A percentile compares a stretch with the other conserved stretches of the same genome.
phyloP scores from a whole-genome alignment of 2,888 invertebrate genomes.

The Drepana falcataria region DNA sequence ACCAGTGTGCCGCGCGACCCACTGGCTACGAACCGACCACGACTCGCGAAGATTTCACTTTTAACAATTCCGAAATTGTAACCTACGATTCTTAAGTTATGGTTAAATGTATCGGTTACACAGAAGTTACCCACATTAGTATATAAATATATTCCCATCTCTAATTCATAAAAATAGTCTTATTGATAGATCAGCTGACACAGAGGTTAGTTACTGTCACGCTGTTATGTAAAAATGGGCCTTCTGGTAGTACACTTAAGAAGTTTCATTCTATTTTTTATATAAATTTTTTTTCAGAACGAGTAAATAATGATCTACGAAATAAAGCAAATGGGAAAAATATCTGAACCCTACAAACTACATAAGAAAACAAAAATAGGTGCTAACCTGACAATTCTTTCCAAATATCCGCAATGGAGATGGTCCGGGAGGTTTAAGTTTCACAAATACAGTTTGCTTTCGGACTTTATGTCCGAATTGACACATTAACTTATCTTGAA shows the following conservation, averaged over 20 bases:
- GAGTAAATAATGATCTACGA: neutral
- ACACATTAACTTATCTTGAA: conserved; percentile 88
- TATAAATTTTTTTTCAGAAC: conserved; percentile 3
- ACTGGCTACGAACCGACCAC: conserved; percentile 40
- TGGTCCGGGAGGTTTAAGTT: conserved; percentile 82
- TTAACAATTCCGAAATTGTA: conserved; percentile 53
- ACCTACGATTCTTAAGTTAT: conserved; percentile 23
- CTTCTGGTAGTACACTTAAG: conserved; percentile 4
- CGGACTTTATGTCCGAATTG: conserved; percentile 85
- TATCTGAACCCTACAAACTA: neutral
- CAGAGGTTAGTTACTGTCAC: conserved; percentile 40
- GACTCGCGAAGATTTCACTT: conserved; percentile 69
- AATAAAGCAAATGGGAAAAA: neutral
- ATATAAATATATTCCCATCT: neutral
- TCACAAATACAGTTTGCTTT: conserved; percentile 84
- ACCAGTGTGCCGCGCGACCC: conserved; percentile 58
- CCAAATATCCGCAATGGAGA: conserved; percentile 76
- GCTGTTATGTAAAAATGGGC: conserved; percentile 43
- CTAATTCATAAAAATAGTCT: conserved; percentile 21
- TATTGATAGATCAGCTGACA: conserved; percentile 39
- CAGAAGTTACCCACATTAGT: neutral
- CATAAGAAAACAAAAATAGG: conserved; percentile 9
- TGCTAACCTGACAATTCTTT: conserved; percentile 73
- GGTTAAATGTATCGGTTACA: conserved; percentile 4
- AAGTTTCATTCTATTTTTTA: conserved; percentile 2